These are phyloP conservation scores for Norana najaformis DNA, from an alignment of 2,888 invertebrate species.

Conservation along the genomic window DNA sequence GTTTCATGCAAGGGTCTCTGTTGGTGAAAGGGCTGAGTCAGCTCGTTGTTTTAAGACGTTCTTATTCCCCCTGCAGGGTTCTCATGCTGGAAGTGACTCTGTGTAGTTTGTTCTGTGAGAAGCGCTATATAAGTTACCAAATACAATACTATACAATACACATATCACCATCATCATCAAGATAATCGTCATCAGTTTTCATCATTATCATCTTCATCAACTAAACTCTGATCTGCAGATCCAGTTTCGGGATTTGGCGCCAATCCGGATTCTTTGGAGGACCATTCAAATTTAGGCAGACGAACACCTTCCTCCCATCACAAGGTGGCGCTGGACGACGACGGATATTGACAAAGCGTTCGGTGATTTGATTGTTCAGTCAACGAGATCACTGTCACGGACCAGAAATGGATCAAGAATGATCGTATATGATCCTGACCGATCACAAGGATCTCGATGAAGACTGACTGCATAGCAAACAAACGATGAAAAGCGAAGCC, in stretches of 20 bases:
- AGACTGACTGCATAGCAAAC: neutral
- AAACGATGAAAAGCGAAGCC: neutral
- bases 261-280: neutral
- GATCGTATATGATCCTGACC: neutral
- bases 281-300: neutral
- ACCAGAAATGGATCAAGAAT: neutral
- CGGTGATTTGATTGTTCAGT: slow-evolving; percentile 13
- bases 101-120: too few relatives aligned
- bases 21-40: too few relatives aligned
- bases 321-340: neutral
- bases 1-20: too few relatives aligned
- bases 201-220: neutral
- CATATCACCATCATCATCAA: neutral
- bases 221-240: neutral
- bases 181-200: neutral
- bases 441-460: neutral
- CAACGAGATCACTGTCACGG: neutral
- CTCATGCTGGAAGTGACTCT: too few relatives aligned
- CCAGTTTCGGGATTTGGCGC: neutral
- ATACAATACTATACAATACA: too few relatives aligned
- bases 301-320: neutral
- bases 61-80: too few relatives aligned
- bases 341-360: neutral
- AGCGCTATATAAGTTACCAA: too few relatives aligned
- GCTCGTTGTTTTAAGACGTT: too few relatives aligned